phyloP scores from a whole-genome alignment of 2,797 vertebrate species.

The Alauda arvensis region DNA sequence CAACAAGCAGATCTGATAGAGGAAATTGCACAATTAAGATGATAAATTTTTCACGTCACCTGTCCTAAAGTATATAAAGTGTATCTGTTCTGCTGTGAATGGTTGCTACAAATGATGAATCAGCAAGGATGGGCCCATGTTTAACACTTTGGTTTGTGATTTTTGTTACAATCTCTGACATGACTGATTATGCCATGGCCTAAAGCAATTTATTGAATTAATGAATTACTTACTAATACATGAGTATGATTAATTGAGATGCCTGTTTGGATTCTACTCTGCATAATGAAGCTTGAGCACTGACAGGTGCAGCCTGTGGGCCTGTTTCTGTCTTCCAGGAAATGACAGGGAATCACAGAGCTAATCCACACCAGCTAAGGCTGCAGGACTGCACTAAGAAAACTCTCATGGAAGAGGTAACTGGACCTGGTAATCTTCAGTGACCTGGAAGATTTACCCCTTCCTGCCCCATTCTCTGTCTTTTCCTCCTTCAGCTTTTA shows the following conservation, averaged over 20 bases:
- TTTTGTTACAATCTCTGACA: constrained; percentile 61
- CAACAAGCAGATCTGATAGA: constrained; percentile 40
- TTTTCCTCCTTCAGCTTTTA: constrained; percentile 19
- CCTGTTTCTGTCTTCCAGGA: constrained; percentile 9
- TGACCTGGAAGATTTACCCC: neutral
- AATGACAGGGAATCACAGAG: neutral
- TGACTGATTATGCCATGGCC: constrained; percentile 63
- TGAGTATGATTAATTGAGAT: constrained; percentile 67
- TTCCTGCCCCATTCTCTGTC: neutral
- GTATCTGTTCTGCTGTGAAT: constrained; percentile 49
- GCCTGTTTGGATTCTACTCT: constrained; percentile 57
- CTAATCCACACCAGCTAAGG: neutral
- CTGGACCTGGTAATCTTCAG: neutral
- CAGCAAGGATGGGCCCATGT: constrained; percentile 59
- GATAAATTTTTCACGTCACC: constrained; percentile 54
- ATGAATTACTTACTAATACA: constrained; percentile 70
- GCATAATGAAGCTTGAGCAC: constrained; percentile 54
- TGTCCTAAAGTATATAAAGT: constrained; percentile 50
- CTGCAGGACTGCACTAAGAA: neutral
- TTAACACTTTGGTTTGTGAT: constrained; percentile 63
- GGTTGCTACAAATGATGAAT: constrained; percentile 63
- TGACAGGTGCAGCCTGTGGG: constrained; percentile 45
- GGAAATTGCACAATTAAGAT: constrained; percentile 61
- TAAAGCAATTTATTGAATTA: constrained; percentile 67
- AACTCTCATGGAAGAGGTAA: neutral